Percentiles rank a stretch among this genome's conserved stretches.
Conservation (phyloP, 2,113 vertebrate genomes). For the Fukomys damarensis region DNA sequence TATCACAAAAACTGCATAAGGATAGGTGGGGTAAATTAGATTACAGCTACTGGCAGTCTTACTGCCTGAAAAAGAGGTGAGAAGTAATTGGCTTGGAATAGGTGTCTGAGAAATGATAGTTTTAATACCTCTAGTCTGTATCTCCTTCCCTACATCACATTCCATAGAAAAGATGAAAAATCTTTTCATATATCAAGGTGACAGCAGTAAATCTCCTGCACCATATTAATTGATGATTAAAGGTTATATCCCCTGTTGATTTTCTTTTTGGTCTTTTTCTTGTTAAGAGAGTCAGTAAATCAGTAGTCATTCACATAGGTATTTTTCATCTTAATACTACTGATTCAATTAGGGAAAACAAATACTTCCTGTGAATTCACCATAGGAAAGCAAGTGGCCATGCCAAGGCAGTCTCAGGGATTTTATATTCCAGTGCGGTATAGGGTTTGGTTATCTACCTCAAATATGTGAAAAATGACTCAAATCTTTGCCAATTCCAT, state of each 20-base stretch:
- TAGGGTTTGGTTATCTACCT: neutral
- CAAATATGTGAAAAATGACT: conserved; percentile 13
- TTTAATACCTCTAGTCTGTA: neutral
- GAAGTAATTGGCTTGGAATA: neutral
- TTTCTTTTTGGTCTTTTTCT: neutral
- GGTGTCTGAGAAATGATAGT: neutral
- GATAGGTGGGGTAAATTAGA: neutral
- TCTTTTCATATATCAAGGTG: neutral
- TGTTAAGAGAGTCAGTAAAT: conserved; percentile 6
- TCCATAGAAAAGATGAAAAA: neutral
- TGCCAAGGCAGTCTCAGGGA: neutral
- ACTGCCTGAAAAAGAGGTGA: neutral
- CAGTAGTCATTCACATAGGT: neutral
- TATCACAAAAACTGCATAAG: neutral
- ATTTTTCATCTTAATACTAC: conserved; percentile 18
- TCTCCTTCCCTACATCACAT: neutral
- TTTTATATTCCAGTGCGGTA: neutral
- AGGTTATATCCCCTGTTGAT: neutral
- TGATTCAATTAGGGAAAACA: neutral
- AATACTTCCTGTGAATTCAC: neutral
- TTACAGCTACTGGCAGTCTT: neutral
- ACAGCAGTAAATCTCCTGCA: neutral
- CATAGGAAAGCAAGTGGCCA: neutral
- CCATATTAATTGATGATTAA: neutral
- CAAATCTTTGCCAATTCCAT: neutral